Base-by-base conservation (phyloP, 1,140 invertebrate genomes). In the Camponotus pennsylvanicus region DNA sequence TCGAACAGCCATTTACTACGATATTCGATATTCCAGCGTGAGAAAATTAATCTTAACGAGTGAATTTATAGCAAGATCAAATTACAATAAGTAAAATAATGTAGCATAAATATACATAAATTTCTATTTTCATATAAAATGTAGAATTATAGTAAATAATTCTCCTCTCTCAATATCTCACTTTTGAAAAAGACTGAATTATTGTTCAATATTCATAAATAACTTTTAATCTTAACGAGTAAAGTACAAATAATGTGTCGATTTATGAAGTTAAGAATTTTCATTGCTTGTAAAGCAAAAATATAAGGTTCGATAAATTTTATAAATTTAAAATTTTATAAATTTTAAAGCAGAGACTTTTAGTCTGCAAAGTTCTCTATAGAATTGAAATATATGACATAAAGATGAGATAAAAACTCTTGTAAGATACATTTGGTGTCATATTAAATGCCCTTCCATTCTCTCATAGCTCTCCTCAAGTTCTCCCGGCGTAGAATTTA, bases 1-100 rank as follows among this genome's bases (percentile, higher is more conserved):
- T 83, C 79, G 55, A 83, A 83, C 55, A 61, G 69, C 59, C 79
- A 83, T 75, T 83, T 83, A 83, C 79, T 63, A 18, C 55, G 40
- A 45, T 61, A 83, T 80, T 80, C 67, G 78, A 70, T 75, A 63
- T 83, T 83, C 79, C 18, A 27, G 40, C 55, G 40, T 13, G 32
- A n/a, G n/a, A 59, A 59, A 64, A 75, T 83, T 75, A 75, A 83
- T 40, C 32, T 57, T 45, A 42, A 45, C 27, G 34, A 73, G 79
- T 49, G 55, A 83, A 75, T 75, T 83, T 61, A 45, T 34, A 21
- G 6, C 13, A 15, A 61, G 45, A 70, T 7, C 6, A 73, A 37
- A 21, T 13, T 42, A 42, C 6, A 73, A 61, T 8, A 49, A 55
- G 8, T 55, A 27, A 75, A 9, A 45, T 15, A 55, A 57, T 3